These are phyloP conservation scores for Stigmatopora nigra DNA, from an alignment of 2,113 vertebrate genomes.

Conservation along the genomic window DNA sequence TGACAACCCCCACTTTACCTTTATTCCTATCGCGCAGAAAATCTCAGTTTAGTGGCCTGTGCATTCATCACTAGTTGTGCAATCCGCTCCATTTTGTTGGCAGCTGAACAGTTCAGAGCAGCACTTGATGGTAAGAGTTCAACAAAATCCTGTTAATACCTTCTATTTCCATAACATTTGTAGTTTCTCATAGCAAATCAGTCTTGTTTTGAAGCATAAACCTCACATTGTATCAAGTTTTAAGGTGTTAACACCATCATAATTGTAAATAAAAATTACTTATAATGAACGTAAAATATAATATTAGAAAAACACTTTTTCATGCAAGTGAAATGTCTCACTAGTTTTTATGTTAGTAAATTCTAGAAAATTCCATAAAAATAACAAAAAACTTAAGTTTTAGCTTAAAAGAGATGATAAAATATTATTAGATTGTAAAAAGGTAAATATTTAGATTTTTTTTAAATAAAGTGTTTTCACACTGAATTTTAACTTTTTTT, in stretches of 20 bases:
- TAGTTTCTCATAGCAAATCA: neutral
- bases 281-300: no score
- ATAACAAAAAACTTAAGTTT: no score
- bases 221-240: neutral
- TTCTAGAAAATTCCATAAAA: no score
- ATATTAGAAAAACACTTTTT: no score
- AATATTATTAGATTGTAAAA: neutral
- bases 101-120: slow-evolving; percentile 17
- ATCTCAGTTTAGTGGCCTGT: neutral
- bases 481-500: neutral
- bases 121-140: slow-evolving; percentile 11
- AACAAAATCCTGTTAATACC: neutral
- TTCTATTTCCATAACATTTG: neutral
- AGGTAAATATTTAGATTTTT: neutral
- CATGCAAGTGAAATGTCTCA: no score
- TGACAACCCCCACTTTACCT: slow-evolving; percentile 14
- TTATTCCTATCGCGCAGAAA: slow-evolving; percentile 4
- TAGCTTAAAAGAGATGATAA: no score
- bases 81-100: slow-evolving; percentile 13
- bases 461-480: neutral
- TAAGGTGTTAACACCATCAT: neutral
- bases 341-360: no score
- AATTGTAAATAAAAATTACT: neutral
- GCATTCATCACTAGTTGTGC: slow-evolving; percentile 5
- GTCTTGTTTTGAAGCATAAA: neutral